phyloP scores from a whole-genome alignment of 2,888 invertebrate genomes.

The Sminthurides aquaticus region DNA sequence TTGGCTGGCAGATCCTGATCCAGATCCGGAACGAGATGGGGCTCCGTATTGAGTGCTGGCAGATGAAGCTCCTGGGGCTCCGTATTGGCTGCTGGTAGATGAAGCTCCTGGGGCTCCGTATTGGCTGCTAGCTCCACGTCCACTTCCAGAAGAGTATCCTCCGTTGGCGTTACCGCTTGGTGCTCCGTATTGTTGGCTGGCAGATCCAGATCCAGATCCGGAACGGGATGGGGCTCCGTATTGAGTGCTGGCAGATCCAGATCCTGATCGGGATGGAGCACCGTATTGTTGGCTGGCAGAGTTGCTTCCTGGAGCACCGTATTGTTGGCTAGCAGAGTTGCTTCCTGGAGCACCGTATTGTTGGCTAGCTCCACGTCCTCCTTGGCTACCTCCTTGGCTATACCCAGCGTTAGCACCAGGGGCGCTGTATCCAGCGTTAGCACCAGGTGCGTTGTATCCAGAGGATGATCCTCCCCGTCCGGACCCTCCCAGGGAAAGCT shows the following conservation, averaged over 20 bases:
- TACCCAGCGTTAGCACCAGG: background rate
- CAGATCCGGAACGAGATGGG: too few relatives aligned
- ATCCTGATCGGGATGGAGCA: constrained; percentile 2
- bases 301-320: background rate
- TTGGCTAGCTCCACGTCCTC: background rate
- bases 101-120: constrained; percentile 9
- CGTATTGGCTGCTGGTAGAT: background rate
- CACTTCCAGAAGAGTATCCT: background rate
- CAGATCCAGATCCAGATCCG: background rate
- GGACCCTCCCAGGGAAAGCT: background rate
- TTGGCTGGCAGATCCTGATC: background rate
- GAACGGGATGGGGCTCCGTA: constrained; percentile 4
- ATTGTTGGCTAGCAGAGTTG: background rate
- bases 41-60: constrained; percentile 1
- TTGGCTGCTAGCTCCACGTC: background rate
- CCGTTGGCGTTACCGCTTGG: background rate
- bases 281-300: background rate
- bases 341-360: constrained; percentile 10
- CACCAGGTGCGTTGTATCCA: background rate
- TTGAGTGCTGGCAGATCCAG: background rate
- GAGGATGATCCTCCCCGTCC: background rate
- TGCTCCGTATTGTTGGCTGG: background rate
- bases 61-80: constrained; percentile 4
- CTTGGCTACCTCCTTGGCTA: background rate
- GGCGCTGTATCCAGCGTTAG: constrained; percentile 1